phyloP scores from a whole-genome alignment of 2,888 invertebrate species.

The Dryobotodes eremita region DNA sequence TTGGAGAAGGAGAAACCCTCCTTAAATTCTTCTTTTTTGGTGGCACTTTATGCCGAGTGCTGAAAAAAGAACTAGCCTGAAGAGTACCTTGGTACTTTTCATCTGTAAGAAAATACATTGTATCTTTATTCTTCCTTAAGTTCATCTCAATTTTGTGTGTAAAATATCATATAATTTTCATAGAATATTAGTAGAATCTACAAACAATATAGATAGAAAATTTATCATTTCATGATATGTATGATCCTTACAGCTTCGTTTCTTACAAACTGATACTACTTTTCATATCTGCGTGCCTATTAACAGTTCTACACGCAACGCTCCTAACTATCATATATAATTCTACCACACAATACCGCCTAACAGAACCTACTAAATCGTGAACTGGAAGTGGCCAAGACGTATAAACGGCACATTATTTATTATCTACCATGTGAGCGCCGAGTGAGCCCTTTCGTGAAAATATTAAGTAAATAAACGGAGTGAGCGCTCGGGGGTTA shows the following conservation, averaged over 20 bases:
- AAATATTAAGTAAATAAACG: conserved; percentile 85
- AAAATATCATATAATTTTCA: too few relatives aligned
- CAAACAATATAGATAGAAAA: background rate
- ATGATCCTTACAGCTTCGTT: background rate
- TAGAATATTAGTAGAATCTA: background rate
- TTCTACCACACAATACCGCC: conserved; percentile 35
- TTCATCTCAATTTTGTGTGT: too few relatives aligned
- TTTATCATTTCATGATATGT: too few relatives aligned
- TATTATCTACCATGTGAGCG: conserved; percentile 84
- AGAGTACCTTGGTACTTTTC: too few relatives aligned
- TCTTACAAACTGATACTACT: background rate
- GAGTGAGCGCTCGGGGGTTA: conserved; percentile 67
- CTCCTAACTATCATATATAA: conserved; percentile 22
- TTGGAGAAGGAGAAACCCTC: too few relatives aligned
- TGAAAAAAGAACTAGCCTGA: background rate
- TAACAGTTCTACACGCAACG: conserved; percentile 33
- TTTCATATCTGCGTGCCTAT: conserved; percentile 27
- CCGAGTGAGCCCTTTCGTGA: conserved; percentile 79
- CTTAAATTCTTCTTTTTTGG: background rate
- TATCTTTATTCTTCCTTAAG: background rate
- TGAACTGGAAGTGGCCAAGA: conserved; percentile 75
- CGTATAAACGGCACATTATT: conserved; percentile 77
- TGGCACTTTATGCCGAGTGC: background rate
- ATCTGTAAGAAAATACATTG: background rate
- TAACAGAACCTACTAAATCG: conserved; percentile 55